Percentiles rank a stretch among this genome's conserved stretches.
Evolutionary conservation across 2,113 vertebrate species (phyloP).

Genomic region (Alethe castanea): DNA sequence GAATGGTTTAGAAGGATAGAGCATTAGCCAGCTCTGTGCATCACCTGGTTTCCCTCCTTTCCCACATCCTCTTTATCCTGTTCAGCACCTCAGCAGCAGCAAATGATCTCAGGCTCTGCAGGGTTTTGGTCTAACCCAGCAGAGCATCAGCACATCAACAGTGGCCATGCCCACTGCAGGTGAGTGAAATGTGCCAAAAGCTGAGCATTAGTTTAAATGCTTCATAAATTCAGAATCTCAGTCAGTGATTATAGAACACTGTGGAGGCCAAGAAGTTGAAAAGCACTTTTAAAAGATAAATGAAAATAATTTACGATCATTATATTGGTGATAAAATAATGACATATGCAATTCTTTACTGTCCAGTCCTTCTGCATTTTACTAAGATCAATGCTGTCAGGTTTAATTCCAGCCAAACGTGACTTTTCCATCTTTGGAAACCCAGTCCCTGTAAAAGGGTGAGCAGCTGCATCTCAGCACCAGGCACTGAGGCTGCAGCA

Average conservation of each 20-base stretch:
- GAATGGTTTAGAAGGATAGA: background rate
- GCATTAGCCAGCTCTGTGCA: background rate
- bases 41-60: background rate
- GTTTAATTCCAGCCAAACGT: background rate
- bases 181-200: background rate
- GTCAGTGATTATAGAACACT: background rate
- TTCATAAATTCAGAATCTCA: background rate
- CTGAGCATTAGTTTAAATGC: background rate
- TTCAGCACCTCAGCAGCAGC: background rate
- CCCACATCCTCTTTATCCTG: background rate
- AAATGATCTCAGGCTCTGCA: background rate
- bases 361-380: background rate
- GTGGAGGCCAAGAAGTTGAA: background rate
- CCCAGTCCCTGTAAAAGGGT: fast-evolving
- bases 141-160: background rate
- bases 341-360: background rate
- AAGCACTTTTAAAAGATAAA: background rate
- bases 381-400: background rate
- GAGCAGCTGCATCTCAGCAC: background rate
- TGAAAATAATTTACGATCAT: background rate
- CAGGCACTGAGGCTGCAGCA: background rate
- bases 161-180: too few relatives aligned
- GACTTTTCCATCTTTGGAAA: background rate
- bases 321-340: background rate
- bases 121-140: background rate